Percentiles rank a stretch among this genome's conserved stretches.
phyloP scores from a whole-genome alignment of 2,888 invertebrate genomes.

The Pollenia labialis region DNA sequence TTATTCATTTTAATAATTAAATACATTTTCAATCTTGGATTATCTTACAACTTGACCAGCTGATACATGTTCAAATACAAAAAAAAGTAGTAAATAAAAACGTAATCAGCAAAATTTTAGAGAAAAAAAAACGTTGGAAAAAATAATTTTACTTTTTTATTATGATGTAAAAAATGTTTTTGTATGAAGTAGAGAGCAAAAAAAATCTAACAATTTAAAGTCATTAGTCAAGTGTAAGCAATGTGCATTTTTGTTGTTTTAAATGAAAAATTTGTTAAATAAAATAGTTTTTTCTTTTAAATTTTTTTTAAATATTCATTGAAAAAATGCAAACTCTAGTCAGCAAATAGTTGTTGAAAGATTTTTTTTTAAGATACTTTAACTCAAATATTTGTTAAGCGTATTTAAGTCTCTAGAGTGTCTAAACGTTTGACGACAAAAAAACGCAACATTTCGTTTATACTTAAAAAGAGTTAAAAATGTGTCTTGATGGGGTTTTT shows the following conservation, averaged over 20 bases:
- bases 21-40: neutral
- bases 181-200: neutral
- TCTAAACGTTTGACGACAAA: constrained; percentile 27
- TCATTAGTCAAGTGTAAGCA: constrained; percentile 73
- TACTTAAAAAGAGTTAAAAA: constrained; percentile 14
- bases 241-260: constrained; percentile 52
- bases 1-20: neutral
- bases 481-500: constrained; percentile 63
- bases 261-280: constrained; percentile 47
- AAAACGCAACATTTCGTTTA: neutral
- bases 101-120: constrained; percentile 46
- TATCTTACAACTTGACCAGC: constrained; percentile 29
- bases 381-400: constrained; percentile 28
- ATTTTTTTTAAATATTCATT: constrained; percentile 44
- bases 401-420: constrained; percentile 64
- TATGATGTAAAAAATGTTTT: constrained; percentile 47
- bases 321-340: constrained; percentile 28
- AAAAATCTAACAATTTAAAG: constrained; percentile 63
- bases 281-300: constrained; percentile 23
- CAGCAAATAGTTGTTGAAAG: constrained; percentile 17
- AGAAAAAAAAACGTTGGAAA: constrained; percentile 4
- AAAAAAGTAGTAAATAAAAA: constrained; percentile 33
- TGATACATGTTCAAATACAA: neutral
- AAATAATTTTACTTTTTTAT: constrained; percentile 46
- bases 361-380: constrained; percentile 24